These are phyloP conservation scores for Calliopum simillimum DNA, from an alignment of 2,888 invertebrate species.

Conservation along the genomic window DNA sequence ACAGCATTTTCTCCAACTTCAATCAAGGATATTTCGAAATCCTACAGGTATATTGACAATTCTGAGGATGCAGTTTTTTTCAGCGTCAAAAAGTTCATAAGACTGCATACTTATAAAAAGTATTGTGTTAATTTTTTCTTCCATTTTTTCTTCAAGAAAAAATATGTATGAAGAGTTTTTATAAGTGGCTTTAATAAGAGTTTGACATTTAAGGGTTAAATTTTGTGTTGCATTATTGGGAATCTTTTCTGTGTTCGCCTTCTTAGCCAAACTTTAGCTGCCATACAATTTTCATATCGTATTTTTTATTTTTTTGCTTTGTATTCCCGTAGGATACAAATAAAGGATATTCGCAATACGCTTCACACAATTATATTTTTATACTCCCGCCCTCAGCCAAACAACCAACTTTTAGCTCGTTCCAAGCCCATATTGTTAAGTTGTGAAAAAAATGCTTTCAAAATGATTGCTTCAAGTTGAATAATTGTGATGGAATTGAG, in stretches of 20 bases:
- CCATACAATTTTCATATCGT: constrained; percentile 11
- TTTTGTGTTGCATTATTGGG: not conserved
- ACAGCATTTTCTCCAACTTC: too few relatives aligned
- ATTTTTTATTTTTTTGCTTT: constrained; percentile 1
- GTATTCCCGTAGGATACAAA: constrained; percentile 29
- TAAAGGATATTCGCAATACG: constrained; percentile 32
- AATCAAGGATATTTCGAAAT: too few relatives aligned
- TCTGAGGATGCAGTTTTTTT: too few relatives aligned
- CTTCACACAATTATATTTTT: constrained; percentile 25
- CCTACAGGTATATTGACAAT: too few relatives aligned
- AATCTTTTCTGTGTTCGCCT: not conserved
- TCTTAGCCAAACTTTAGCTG: not conserved
- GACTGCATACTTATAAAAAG: too few relatives aligned
- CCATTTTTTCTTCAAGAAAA: too few relatives aligned
- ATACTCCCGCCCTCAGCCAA: not conserved
- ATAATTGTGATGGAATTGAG: constrained; percentile 40
- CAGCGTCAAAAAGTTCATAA: too few relatives aligned
- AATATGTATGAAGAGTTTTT: too few relatives aligned
- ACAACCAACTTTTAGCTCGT: not conserved
- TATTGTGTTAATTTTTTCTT: too few relatives aligned
- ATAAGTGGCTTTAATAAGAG: too few relatives aligned
- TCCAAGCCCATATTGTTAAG: not conserved
- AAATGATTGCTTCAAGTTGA: constrained; percentile 48
- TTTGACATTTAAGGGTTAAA: not conserved
- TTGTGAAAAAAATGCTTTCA: constrained; percentile 45